These are phyloP conservation scores for Delphinapterus leucas DNA, from an alignment of 2,113 vertebrate genomes.

Conservation along the genomic window DNA sequence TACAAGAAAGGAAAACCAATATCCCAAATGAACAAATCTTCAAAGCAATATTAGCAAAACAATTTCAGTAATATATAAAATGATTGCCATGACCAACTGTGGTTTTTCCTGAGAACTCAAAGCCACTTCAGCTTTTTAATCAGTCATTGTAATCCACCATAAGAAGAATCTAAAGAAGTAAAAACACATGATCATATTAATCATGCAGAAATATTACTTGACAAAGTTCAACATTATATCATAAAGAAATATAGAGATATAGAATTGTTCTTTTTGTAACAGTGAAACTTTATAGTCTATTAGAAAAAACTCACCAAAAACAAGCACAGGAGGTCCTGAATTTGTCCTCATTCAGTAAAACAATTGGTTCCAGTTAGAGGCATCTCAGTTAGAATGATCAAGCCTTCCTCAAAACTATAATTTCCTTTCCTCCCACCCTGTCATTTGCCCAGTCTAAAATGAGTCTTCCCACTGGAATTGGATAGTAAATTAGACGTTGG, in stretches of 20 bases:
- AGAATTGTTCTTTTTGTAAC: not conserved
- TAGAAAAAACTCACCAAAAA: not conserved
- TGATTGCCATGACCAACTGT: not conserved
- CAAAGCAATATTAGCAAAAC: not conserved
- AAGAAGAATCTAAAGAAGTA: not conserved
- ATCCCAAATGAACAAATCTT: not conserved
- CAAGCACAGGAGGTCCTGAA: not conserved
- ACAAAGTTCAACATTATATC: not conserved
- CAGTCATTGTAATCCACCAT: not conserved
- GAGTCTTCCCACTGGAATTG: not conserved
- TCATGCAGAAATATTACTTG: not conserved
- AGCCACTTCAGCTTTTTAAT: not conserved
- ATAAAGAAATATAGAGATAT: not conserved
- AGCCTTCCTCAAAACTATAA: not conserved
- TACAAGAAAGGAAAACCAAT: not conserved
- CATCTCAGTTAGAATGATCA: not conserved
- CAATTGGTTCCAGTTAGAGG: not conserved
- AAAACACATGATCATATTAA: not conserved
- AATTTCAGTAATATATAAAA: no score
- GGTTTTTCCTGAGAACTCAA: not conserved
- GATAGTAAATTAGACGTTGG: not conserved
- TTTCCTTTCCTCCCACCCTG: not conserved
- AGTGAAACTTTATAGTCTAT: no score
- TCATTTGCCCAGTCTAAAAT: not conserved
- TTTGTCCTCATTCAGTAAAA: not conserved